Conservation (phyloP, 2,113 vertebrate genomes). For the Gnathonemus echidnorhynchus region DNA sequence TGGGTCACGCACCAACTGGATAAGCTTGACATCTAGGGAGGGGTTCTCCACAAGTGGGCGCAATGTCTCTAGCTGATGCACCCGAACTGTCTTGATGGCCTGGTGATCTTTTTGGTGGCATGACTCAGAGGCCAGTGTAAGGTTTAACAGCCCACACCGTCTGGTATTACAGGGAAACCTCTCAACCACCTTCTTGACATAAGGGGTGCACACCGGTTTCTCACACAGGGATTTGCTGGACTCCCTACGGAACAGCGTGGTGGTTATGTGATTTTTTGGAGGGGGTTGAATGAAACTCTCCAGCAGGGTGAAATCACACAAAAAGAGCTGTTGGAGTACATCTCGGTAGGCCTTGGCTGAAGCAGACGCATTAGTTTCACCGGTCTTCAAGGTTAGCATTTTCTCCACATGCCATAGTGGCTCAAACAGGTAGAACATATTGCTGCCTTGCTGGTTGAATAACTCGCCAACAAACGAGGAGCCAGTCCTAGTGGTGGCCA, state of each 20-base stretch:
- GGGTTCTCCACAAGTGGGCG: conserved; percentile 79
- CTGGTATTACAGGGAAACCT: conserved; percentile 79
- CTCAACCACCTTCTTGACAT: conserved; percentile 77
- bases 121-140: conserved; percentile 76
- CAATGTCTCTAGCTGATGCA: conserved; percentile 83
- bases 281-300: conserved; percentile 79
- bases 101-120: conserved; percentile 78
- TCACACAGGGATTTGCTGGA: conserved; percentile 87
- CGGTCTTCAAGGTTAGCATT: conserved; percentile 68
- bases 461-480: conserved; percentile 96
- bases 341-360: conserved; percentile 78
- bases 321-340: conserved; percentile 78
- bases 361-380: conserved; percentile 71
- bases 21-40: too few relatives aligned
- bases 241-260: conserved; percentile 77
- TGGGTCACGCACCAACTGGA: too few relatives aligned
- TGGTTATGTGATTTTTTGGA: conserved; percentile 73
- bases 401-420: conserved; percentile 94
- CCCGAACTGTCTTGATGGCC: conserved; percentile 85
- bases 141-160: conserved; percentile 83
- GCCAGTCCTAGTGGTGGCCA: conserved; percentile 90
- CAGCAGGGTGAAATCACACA: conserved; percentile 82
- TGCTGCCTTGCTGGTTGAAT: conserved; percentile 88
- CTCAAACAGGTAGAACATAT: conserved; percentile 94
- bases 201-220: conserved; percentile 78